Base-by-base conservation (phyloP, 2,797 vertebrate species). In the Spinus olivaceus region DNA sequence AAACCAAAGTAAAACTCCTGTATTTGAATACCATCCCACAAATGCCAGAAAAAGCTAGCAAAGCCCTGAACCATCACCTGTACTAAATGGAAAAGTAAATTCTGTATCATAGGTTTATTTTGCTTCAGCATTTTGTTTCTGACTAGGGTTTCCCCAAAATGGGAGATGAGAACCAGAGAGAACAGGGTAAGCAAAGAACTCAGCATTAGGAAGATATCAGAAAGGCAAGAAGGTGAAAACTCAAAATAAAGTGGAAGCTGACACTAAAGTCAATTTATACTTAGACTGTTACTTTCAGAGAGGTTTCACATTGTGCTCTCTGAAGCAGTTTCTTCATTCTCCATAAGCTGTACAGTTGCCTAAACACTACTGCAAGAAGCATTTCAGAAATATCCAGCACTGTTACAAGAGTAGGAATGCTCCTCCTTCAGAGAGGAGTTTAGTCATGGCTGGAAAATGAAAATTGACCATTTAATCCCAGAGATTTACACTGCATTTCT, bases 21-120 rank as follows among this genome's bases (percentile, higher is more conserved):
- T 96, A 95, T 87, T 76, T 94, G 67, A 88, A 92, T 88, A 73
- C 30, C 17, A 2, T 24, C 66, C 86, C 93, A 92, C 94, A 89
- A 82, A 95, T 49, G 80, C 81, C 47, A 95, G 67, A 94, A 96
- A 93, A 86, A 74, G 79, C 87, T 32, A 57, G 64, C 77, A 37
- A 76, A 82, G 94, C 71, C 88, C 87, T 92, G 94, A 93, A 94
- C 89, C 88, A 83, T 86, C 93, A 96, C 95, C 96, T 95, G 92
- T 74, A 81, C 74, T 94, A 96, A 95, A 96, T 65, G 95, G 96
- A 95, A 96, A 96, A 96, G 89, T 82, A 96, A 96, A 97, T 92
- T 60, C 65, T 78, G 53, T 54, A 94, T 80, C 86, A 86, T 3
- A 37, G 61, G 77, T 88, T 72, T 77, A 76, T 93, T 94, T 86